These are phyloP conservation scores for Macrosteles quadrilineatus DNA, from an alignment of 1,140 invertebrate species.

Conservation along the genomic window DNA sequence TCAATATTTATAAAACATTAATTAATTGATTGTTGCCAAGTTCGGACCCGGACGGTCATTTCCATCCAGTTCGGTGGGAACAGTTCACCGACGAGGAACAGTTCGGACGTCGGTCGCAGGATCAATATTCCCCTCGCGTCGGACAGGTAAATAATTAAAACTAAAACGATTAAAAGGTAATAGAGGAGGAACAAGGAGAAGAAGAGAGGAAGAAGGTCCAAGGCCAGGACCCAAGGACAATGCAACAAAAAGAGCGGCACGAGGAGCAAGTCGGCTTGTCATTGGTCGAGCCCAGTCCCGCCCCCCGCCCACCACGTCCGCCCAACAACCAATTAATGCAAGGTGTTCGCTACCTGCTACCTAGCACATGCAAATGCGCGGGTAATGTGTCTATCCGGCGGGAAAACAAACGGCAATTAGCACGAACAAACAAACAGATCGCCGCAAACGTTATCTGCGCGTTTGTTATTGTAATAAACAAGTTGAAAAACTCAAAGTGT, in stretches of 20 bases:
- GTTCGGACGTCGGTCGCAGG: too few relatives aligned
- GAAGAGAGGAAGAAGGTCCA: constrained; percentile 8
- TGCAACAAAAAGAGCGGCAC: constrained; percentile 18
- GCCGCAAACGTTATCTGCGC: not conserved
- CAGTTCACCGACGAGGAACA: too few relatives aligned
- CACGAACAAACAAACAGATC: not conserved
- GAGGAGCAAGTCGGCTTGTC: not conserved
- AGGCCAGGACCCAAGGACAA: constrained; percentile 16
- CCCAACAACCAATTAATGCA: constrained; percentile 7
- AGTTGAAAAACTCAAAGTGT: constrained; percentile 5
- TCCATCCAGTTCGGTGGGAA: too few relatives aligned
- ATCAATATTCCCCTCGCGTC: constrained; percentile 16
- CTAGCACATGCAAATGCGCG: not conserved
- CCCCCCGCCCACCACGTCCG: not conserved
- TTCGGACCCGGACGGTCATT: too few relatives aligned
- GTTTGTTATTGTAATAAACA: not conserved
- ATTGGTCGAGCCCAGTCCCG: constrained; percentile 10
- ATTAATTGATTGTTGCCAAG: too few relatives aligned
- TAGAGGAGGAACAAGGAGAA: not conserved
- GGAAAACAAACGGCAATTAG: not conserved
- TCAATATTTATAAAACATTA: too few relatives aligned
- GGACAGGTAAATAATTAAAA: constrained; percentile 22
- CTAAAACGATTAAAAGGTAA: constrained; percentile 27
- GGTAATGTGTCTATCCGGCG: not conserved
- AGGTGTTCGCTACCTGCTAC: not conserved